phyloP scores from a whole-genome alignment of 2,113 vertebrate species.

The Aphelocoma coerulescens region DNA sequence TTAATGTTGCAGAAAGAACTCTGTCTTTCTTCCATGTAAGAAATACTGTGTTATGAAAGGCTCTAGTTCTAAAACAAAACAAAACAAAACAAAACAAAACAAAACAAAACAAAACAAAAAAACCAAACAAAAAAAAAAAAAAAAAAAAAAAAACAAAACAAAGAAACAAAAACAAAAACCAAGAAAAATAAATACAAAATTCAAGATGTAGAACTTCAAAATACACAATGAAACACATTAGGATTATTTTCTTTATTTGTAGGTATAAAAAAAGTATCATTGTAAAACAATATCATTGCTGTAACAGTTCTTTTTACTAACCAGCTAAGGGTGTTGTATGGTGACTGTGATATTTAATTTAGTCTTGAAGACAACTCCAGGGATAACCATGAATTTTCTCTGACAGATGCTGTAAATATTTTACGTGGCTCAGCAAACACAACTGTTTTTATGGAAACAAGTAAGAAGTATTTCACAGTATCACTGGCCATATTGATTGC shows the following conservation, averaged over 20 bases:
- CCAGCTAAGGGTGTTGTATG: background rate
- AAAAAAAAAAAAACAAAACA: background rate
- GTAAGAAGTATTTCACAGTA: background rate
- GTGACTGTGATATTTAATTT: background rate
- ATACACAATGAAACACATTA: background rate
- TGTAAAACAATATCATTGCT: background rate
- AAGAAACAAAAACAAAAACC: too few species aligned
- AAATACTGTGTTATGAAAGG: background rate
- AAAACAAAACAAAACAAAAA: too few species aligned
- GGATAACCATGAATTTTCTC: background rate
- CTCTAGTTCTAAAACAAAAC: background rate
- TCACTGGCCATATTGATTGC: background rate
- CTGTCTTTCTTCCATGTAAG: rapidly evolving
- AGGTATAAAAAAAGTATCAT: background rate
- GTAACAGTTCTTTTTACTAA: background rate
- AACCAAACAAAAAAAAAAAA: too few species aligned
- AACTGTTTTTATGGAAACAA: background rate
- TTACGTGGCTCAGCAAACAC: background rate
- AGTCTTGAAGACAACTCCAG: background rate
- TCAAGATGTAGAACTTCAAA: background rate
- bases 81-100: too few species aligned
- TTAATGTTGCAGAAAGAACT: background rate
- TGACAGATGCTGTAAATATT: conserved; percentile 3
- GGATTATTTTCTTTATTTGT: background rate
- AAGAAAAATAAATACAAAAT: background rate